Conservation (phyloP, 1,140 invertebrate species). For the Drosophila cardini region DNA sequence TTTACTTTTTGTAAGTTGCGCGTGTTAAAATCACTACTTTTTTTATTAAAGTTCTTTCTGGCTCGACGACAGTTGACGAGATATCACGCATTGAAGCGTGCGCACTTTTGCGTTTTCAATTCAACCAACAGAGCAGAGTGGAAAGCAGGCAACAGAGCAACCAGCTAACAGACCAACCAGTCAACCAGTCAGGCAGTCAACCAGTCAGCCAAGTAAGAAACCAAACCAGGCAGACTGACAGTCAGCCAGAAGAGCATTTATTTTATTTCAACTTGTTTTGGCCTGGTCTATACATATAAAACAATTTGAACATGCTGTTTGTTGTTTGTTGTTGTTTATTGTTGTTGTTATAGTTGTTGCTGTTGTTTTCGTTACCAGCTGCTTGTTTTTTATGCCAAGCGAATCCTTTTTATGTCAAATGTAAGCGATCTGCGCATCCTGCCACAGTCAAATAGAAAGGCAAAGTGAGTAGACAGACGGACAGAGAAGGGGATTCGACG, state of each 20-base stretch:
- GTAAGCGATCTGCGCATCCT: constrained; percentile 76
- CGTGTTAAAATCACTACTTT: constrained; percentile 66
- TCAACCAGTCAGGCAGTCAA: constrained; percentile 1
- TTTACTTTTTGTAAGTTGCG: constrained; percentile 38
- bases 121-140: constrained; percentile 30
- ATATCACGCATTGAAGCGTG: constrained; percentile 74
- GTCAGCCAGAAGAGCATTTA: constrained; percentile 67
- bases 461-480: constrained; percentile 1
- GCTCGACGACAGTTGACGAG: constrained; percentile 54
- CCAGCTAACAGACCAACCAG: constrained; percentile 6
- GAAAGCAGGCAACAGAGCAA: constrained; percentile 26
- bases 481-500: constrained; percentile 5
- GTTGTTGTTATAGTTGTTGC: constrained; percentile 18
- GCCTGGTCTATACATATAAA: constrained; percentile 73
- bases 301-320: constrained; percentile 73
- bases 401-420: constrained; percentile 79
- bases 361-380: constrained; percentile 17
- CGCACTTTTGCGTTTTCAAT: constrained; percentile 76
- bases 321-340: constrained; percentile 30
- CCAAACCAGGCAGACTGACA: constrained; percentile 13
- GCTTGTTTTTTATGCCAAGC: constrained; percentile 29
- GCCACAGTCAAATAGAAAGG: constrained; percentile 63
- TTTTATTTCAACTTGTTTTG: constrained; percentile 76
- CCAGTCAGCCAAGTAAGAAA: constrained; percentile 10
- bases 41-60: constrained; percentile 68